These are phyloP conservation scores for Triplophysa bombifrons DNA, from an alignment of 2,797 vertebrate genomes.

Conservation along the genomic window DNA sequence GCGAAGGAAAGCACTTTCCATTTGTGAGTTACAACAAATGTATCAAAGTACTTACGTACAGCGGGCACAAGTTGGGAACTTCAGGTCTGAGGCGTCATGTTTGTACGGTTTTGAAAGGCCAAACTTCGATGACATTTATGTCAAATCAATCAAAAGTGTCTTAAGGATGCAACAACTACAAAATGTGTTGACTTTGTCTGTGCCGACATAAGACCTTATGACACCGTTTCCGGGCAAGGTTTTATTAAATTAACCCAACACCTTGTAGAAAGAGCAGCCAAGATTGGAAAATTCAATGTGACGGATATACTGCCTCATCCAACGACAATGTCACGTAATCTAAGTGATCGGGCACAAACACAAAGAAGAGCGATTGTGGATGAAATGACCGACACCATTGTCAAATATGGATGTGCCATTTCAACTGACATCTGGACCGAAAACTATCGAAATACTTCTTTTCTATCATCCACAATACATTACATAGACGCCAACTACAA, in stretches of 20 bases:
- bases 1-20: not conserved
- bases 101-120: constrained; percentile 19
- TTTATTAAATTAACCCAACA: too few species aligned
- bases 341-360: constrained; percentile 10
- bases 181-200: too few species aligned
- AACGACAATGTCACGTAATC: not conserved
- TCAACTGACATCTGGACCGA: not conserved
- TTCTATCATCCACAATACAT: constrained; percentile 25
- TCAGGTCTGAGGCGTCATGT: constrained; percentile 18
- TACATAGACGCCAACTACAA: constrained; percentile 16
- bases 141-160: not conserved
- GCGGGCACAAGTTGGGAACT: constrained; percentile 7
- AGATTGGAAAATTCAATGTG: too few species aligned
- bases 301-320: too few species aligned
- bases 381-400: not conserved
- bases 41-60: not conserved
- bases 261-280: too few species aligned
- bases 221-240: too few species aligned
- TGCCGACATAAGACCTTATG: too few species aligned
- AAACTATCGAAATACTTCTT: constrained; percentile 8
- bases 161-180: too few species aligned
- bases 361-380: not conserved
- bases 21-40: constrained; percentile 15
- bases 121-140: not conserved
- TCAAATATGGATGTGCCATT: constrained; percentile 2